These are phyloP conservation scores for Siderastrea radians DNA, from an alignment of 92 coral and sea anemone species.

Conservation along the genomic window DNA sequence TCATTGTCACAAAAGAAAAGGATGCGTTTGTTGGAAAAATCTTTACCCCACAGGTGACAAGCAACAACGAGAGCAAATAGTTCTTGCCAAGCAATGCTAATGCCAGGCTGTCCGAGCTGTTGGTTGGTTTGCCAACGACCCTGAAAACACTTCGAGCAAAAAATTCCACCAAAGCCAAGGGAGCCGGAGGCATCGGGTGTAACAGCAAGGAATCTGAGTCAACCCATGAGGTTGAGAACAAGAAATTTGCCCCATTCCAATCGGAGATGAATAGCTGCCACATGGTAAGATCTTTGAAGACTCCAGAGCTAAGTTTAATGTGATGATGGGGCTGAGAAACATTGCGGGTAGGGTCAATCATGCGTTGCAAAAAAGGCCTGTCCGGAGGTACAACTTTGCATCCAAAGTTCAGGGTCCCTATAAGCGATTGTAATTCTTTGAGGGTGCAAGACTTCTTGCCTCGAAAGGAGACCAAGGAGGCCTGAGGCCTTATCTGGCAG, in stretches of 20 bases:
- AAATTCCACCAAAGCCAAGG: slow-evolving; percentile 9
- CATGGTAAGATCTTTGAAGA: slow-evolving; percentile 3
- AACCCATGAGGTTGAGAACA: neutral
- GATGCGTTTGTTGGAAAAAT: slow-evolving; percentile 34
- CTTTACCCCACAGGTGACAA: slow-evolving; percentile 55
- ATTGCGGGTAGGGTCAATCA: neutral
- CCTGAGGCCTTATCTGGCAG: no score
- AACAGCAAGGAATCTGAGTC: slow-evolving; percentile 7
- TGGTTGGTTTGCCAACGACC: slow-evolving; percentile 55
- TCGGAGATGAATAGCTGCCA: neutral
- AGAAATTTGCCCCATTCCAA: neutral
- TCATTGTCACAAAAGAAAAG: slow-evolving; percentile 54
- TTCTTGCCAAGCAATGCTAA: slow-evolving; percentile 73
- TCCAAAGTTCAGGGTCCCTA: neutral
- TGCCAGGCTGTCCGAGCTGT: slow-evolving; percentile 30
- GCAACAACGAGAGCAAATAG: no score
- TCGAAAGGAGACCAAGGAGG: neutral
- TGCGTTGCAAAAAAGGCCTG: neutral
- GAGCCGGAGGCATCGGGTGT: slow-evolving; percentile 57
- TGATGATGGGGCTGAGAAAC: slow-evolving; percentile 7
- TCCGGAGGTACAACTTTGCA: slow-evolving; percentile 4
- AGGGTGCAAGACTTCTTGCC: slow-evolving; percentile 21
- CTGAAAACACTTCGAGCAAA: slow-evolving; percentile 69
- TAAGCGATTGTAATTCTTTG: slow-evolving; percentile 37
- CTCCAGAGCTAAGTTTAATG: neutral